Evolutionary conservation across 1,140 invertebrate species (phyloP), one percentile per base, ranked within the genome.

Genomic region (Orchesella cincta): DNA sequence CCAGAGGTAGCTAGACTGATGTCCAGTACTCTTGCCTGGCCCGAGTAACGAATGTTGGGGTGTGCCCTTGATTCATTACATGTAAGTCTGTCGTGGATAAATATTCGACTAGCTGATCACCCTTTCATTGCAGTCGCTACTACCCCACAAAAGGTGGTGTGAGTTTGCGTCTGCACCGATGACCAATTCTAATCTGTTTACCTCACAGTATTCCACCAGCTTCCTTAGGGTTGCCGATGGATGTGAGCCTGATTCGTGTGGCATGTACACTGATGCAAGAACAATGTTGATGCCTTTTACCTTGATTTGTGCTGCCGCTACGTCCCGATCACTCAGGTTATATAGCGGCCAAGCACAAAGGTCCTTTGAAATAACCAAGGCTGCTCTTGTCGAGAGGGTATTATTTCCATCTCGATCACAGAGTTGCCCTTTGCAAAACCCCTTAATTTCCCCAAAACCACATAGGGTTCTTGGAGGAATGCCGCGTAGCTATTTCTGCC

Each of bases 161-260:
- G 79, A 51, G 36, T 80, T 80, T 31, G 74, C 73, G 70, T 80
- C 79, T 16, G 36, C 52, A 0, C 72, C 79, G 8, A 80, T 23
- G 1, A 80, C 18, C 31, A 80, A 34, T 8, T 64, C 46, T 23
- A 77, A 29, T 28, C 51, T 31, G 1, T 39, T 70, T 14, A 2
- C 1, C 28, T 57, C 34, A 31, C 71, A 79, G 31, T 76, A n/a
- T 0, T 73, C 54, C 3, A 75, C 62, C 28, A 79, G 52, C n/a
- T 34, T 31, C 26, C 35, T 20, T n/a, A 76, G 28, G 5, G 29
- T 34, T 39, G 3, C 23, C n/a, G 26, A 5, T 34, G 78, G 75
- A 26, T 5, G 71, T 31, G 12, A 16, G 20, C 14, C 36, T 28
- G 8, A 20, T 26, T 77, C 72, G 39, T 74, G 20, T 1, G 78